These are phyloP conservation scores for Octodon degus DNA, from an alignment of 2,113 vertebrate genomes.

Conservation along the genomic window DNA sequence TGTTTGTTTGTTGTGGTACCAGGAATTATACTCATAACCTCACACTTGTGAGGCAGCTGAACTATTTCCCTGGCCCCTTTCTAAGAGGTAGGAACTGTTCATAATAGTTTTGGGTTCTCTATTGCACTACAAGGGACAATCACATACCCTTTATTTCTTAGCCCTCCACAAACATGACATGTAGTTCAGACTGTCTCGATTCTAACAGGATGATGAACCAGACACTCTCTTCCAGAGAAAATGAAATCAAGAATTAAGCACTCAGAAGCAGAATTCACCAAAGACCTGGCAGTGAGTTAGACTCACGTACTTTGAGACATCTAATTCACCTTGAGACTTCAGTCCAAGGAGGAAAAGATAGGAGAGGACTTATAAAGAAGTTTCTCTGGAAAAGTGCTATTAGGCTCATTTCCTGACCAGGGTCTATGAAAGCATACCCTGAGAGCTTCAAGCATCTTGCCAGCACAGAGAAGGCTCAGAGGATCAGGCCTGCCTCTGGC, in stretches of 20 bases:
- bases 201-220: neutral
- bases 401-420: neutral
- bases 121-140: neutral
- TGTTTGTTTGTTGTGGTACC: no score
- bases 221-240: neutral
- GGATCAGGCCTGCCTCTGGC: neutral
- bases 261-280: neutral
- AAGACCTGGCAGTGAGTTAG: neutral
- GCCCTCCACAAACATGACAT: neutral
- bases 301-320: neutral
- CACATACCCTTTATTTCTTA: neutral
- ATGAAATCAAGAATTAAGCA: neutral
- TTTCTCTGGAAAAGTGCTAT: neutral
- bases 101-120: neutral
- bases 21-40: no score
- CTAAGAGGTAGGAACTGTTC: neutral
- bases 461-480: neutral
- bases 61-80: no score
- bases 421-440: neutral
- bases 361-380: neutral
- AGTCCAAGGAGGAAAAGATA: neutral
- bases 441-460: neutral
- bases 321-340: neutral
- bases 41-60: no score
- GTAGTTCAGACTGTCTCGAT: neutral